Percentiles rank a stretch among this genome's conserved stretches.
These are phyloP conservation scores for Thunnus maccoyii DNA, from an alignment of 2,113 vertebrate genomes.

Conservation along the genomic window DNA sequence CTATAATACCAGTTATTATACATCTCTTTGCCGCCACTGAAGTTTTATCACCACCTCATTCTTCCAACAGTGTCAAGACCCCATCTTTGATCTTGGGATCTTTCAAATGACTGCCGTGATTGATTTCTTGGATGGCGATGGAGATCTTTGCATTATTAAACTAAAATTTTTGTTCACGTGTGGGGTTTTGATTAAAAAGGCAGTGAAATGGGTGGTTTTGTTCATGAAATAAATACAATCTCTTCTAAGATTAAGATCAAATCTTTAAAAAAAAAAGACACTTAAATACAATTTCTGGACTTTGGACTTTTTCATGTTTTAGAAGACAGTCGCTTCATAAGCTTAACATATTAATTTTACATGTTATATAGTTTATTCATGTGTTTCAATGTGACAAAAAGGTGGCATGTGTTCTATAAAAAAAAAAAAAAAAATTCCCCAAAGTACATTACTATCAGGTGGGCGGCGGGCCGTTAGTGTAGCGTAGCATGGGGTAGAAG, in stretches of 20 bases:
- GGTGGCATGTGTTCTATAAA: neutral
- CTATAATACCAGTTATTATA: no score
- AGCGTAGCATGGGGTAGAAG: slow-evolving; percentile 93
- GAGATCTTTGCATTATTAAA: neutral
- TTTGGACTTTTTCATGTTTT: slow-evolving; percentile 13
- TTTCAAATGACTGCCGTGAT: no score
- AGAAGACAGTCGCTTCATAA: slow-evolving; percentile 7
- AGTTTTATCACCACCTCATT: no score
- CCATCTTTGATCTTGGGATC: no score
- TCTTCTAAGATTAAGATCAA: neutral
- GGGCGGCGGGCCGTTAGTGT: slow-evolving; percentile 95
- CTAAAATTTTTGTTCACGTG: neutral
- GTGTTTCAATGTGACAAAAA: slow-evolving; percentile 3
- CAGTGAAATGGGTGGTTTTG: neutral
- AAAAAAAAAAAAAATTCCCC: neutral
- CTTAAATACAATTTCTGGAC: neutral
- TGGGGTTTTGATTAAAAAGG: neutral
- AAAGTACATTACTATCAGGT: slow-evolving; percentile 70
- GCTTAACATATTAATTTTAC: neutral
- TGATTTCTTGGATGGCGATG: no score
- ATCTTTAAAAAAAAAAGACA: slow-evolving; percentile 14
- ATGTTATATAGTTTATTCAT: slow-evolving; percentile 9
- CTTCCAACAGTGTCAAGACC: neutral
- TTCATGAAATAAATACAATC: slow-evolving; percentile 22
- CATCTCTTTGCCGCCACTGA: no score